These are phyloP conservation scores for Clavelina lepadiformis DNA, from an alignment of 23 tunicate species.

Conservation along the genomic window DNA sequence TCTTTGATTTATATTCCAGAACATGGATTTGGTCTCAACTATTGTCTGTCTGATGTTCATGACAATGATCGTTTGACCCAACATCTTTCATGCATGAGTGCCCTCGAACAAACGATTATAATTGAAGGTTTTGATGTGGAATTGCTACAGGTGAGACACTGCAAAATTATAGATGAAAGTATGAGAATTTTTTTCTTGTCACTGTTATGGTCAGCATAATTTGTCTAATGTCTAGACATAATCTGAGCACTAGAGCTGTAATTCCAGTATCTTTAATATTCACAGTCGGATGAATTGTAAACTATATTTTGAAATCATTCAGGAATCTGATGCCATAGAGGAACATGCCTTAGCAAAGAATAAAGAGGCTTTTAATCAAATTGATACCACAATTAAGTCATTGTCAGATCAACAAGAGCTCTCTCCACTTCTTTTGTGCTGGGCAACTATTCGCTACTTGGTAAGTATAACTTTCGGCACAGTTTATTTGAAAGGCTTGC, in stretches of 20 bases:
- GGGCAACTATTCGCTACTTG: slow-evolving; percentile 82
- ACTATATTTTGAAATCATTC: neutral
- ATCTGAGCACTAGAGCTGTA: too few relatives aligned
- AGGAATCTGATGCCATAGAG: slow-evolving; percentile 58
- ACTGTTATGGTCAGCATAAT: too few relatives aligned
- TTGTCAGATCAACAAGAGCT: slow-evolving; percentile 24
- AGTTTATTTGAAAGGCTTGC: neutral
- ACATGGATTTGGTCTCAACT: slow-evolving; percentile 59
- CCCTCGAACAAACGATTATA: slow-evolving; percentile 56
- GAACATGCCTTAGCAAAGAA: slow-evolving; percentile 49
- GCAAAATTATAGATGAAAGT: too few relatives aligned
- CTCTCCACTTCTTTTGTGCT: slow-evolving; percentile 52
- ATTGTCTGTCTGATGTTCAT: slow-evolving; percentile 38
- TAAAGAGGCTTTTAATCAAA: slow-evolving; percentile 34
- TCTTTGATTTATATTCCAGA: slow-evolving; percentile 32
- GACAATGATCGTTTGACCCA: slow-evolving; percentile 23
- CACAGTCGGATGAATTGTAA: too few relatives aligned
- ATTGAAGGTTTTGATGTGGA: slow-evolving; percentile 91
- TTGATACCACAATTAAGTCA: slow-evolving; percentile 36
- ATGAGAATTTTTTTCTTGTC: too few relatives aligned
- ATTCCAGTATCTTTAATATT: too few relatives aligned
- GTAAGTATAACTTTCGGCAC: slow-evolving; percentile 17
- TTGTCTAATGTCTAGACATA: too few relatives aligned
- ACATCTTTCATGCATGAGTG: slow-evolving; percentile 38
- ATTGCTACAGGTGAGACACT: slow-evolving; percentile 49